Conservation (phyloP, 2,113 vertebrate species). For the Saguinus midas region DNA sequence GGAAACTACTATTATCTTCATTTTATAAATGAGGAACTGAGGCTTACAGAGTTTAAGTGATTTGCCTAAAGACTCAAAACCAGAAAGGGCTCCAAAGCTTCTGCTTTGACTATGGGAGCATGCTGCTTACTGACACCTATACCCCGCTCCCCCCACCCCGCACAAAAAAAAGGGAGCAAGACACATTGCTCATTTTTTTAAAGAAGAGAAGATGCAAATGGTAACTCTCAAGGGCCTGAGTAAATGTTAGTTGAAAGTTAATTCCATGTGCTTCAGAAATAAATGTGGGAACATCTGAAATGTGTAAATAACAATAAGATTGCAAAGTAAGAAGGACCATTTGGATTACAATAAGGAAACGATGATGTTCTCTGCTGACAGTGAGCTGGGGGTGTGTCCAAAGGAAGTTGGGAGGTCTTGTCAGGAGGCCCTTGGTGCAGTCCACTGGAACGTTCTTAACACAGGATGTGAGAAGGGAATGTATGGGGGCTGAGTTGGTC, state of each 20-base stretch:
- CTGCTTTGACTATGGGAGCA: neutral
- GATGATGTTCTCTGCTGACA: slow-evolving; percentile 19
- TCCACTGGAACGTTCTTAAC: slow-evolving; percentile 61
- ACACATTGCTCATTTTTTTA: neutral
- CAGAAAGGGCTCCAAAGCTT: neutral
- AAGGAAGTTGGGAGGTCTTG: slow-evolving; percentile 69
- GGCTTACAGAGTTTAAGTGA: neutral
- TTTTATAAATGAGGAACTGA: neutral
- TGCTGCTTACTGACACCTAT: neutral
- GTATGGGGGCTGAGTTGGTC: slow-evolving; percentile 67
- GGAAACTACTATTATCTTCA: neutral
- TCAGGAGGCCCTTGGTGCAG: slow-evolving; percentile 8
- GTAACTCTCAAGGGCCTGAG: neutral
- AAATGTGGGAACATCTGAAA: slow-evolving; percentile 48
- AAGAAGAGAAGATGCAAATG: neutral
- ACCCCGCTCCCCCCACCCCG: neutral
- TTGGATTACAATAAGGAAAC: slow-evolving; percentile 56
- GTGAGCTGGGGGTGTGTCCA: slow-evolving; percentile 45
- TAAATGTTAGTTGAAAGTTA: slow-evolving; percentile 43
- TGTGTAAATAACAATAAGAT: slow-evolving; percentile 47
- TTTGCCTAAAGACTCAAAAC: neutral
- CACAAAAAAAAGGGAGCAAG: neutral
- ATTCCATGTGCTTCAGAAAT: neutral
- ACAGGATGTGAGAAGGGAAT: slow-evolving; percentile 70
- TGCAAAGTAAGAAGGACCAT: slow-evolving; percentile 27